These are phyloP conservation scores for Tachysurus fulvidraco DNA, from an alignment of 2,113 vertebrate genomes.

Conservation along the genomic window DNA sequence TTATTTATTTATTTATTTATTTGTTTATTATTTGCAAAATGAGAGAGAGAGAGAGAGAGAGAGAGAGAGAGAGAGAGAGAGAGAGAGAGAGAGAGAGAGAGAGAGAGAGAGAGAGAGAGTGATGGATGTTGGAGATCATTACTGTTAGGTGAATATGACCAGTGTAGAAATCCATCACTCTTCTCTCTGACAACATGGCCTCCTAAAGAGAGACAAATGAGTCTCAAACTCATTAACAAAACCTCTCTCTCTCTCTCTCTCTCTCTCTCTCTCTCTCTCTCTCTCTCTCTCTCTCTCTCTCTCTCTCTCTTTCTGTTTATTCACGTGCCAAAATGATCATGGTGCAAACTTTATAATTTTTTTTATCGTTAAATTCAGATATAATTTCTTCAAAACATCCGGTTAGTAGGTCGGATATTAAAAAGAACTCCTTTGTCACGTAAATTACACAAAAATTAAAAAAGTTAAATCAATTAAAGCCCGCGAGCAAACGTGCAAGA, in stretches of 20 bases:
- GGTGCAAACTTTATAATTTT: background rate
- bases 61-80: conserved; percentile 9
- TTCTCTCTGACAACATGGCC: conserved; percentile 67
- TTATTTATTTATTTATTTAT: background rate
- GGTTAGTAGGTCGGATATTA: background rate
- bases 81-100: conserved; percentile 32
- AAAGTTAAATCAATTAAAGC: background rate
- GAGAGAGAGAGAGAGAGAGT: conserved; percentile 44
- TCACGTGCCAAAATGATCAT: conserved; percentile 23
- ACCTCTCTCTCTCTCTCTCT: conserved; percentile 38
- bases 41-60: conserved; percentile 9
- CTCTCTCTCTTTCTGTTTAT: conserved; percentile 16
- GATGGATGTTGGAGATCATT: conserved; percentile 73
- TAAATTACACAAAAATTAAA: background rate
- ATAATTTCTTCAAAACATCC: background rate
- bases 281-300: conserved; percentile 31
- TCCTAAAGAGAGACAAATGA: conserved; percentile 73
- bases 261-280: conserved; percentile 4
- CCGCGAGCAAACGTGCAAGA: too few relatives aligned
- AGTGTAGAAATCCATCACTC: conserved; percentile 71
- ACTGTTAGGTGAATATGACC: conserved; percentile 68
- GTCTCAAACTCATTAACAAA: conserved; percentile 62
- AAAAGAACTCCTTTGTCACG: background rate
- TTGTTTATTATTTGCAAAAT: background rate
- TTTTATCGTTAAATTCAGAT: background rate